These are phyloP conservation scores for Agapornis canus DNA, from an alignment of 2,797 vertebrate genomes.

Conservation along the genomic window DNA sequence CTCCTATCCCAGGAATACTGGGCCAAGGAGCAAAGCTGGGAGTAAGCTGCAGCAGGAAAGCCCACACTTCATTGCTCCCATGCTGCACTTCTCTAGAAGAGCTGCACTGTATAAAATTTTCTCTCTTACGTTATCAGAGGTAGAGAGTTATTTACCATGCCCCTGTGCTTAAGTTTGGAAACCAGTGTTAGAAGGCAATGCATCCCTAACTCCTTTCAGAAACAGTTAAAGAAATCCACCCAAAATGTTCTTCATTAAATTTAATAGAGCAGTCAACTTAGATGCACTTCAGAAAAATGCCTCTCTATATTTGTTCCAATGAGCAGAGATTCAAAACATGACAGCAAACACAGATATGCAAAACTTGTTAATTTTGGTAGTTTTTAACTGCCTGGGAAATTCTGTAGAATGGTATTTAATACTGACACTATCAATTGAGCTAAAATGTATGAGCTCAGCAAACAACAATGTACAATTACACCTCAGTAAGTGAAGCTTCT, in stretches of 20 bases:
- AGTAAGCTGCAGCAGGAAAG: neutral
- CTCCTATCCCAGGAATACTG: neutral
- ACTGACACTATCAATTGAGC: fast-evolving
- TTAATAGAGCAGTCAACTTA: neutral
- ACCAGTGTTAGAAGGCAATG: too few species aligned
- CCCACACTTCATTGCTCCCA: neutral
- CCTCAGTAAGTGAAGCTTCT: neutral
- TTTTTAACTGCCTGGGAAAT: neutral
- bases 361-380: neutral
- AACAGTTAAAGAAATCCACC: neutral
- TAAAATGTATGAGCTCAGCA: neutral
- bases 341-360: neutral
- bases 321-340: neutral
- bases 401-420: neutral
- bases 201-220: neutral
- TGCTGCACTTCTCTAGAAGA: too few species aligned
- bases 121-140: too few species aligned
- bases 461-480: neutral
- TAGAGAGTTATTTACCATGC: too few species aligned
- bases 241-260: neutral
- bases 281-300: neutral
- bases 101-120: too few species aligned
- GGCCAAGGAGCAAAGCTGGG: neutral
- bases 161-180: too few species aligned
- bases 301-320: fast-evolving